Base-by-base conservation (phyloP, 2,888 invertebrate genomes). In the Nomada lathburiana region DNA sequence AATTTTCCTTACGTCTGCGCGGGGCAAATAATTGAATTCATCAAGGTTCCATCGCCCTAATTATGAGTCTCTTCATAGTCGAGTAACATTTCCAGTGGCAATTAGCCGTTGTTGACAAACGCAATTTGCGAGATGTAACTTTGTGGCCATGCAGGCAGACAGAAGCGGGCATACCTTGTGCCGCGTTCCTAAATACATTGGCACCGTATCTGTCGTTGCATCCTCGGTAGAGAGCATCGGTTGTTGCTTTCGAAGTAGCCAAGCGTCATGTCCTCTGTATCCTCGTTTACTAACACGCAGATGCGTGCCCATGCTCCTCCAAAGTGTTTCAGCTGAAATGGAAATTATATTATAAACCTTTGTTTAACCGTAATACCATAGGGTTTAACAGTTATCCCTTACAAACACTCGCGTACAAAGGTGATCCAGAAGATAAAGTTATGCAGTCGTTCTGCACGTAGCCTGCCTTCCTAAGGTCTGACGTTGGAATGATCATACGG, bases 91-190 rank as follows among this genome's bases (percentile, higher is more conserved):
- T 92, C 90, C 90, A 83, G 80, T 86, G 91, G 92, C 93, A 93
- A 93, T 93, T 93, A 93, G 92, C 88, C 88, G 85, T 90, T 92
- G 93, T 93, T 93, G 92, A 93, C 92, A 92, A 93, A 93, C 92
- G 90, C 92, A 93, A 93, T 93, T 93, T 93, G 86, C 88, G 77
- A 88, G 88, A 91, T 91, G 91, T 90, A 92, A 92, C 92, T 93
- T 93, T 91, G 90, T 85, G 83, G 75, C 70, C 62, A 73, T 76
- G 69, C 71, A 78, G 75, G 68, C 64, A 80, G 83, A 82, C 69
- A 79, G 80, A 76, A 64, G 85, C 60, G 68, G 75, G 81, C 59
- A 67, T 68, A 74, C 74, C 81, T 83, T 80, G 78, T 82, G 89
- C 75, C 76, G 80, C 80, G 81, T 80, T 80, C 44, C 84, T 78